Evolutionary conservation across 2,888 invertebrate genomes (phyloP).

Genomic region (Tortricodes alternella): DNA sequence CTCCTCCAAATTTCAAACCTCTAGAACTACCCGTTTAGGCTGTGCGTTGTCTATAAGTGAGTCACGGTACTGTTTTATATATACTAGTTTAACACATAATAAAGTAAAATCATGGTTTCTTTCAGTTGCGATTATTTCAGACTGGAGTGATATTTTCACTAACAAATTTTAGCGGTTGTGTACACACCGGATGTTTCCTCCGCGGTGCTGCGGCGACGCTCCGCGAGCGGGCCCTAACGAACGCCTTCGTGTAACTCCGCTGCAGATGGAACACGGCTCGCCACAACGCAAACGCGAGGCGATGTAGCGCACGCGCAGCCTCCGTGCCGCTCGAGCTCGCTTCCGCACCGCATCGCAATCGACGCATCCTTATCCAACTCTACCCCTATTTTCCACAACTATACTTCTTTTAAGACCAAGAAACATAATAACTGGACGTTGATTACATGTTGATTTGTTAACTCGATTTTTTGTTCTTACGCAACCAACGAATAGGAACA

Average conservation of each 20-base stretch:
- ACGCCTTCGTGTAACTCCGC: slow-evolving; percentile 54
- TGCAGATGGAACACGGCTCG: slow-evolving; percentile 88
- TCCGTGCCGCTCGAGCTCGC: slow-evolving; percentile 62
- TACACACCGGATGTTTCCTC: slow-evolving; percentile 53
- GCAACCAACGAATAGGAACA: too few relatives aligned
- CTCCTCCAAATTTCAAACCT: too few relatives aligned
- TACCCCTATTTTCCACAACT: slow-evolving; percentile 31
- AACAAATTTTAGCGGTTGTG: too few relatives aligned
- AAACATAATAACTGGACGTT: too few relatives aligned
- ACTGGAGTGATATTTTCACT: too few relatives aligned
- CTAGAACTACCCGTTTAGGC: too few relatives aligned
- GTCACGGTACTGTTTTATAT: too few relatives aligned
- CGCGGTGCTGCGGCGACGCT: slow-evolving; percentile 42
- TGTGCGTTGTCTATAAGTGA: too few relatives aligned
- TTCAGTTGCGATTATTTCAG: too few relatives aligned
- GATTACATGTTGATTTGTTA: background rate
- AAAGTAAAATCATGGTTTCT: too few relatives aligned
- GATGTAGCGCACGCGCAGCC: slow-evolving; percentile 85
- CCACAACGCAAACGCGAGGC: slow-evolving; percentile 89
- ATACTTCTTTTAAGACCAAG: slow-evolving; percentile 12
- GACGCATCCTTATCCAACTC: slow-evolving; percentile 55
- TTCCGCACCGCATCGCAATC: slow-evolving; percentile 23
- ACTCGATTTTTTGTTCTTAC: too few relatives aligned
- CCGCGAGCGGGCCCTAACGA: slow-evolving; percentile 47
- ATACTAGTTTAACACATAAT: too few relatives aligned